phyloP scores from a whole-genome alignment of 2,888 invertebrate species.

The Tholera decimalis region DNA sequence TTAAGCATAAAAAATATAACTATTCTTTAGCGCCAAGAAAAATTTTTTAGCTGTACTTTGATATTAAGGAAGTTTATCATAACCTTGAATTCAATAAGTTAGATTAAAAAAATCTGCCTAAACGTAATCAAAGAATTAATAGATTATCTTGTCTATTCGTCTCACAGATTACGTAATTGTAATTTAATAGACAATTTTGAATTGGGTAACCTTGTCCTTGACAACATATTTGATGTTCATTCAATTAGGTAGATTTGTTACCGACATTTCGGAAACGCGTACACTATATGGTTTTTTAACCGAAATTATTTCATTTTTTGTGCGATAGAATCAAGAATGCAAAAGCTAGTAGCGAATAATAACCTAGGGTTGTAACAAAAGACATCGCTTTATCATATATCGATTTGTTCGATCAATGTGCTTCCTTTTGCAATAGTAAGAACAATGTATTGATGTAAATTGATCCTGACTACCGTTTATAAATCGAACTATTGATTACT shows the following conservation, averaged over 20 bases:
- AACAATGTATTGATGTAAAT: background rate
- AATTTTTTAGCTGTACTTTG: background rate
- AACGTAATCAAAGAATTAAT: slow-evolving; percentile 34
- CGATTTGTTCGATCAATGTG: background rate
- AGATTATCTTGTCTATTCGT: slow-evolving; percentile 47
- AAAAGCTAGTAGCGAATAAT: background rate
- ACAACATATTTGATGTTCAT: slow-evolving; percentile 33
- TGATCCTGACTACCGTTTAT: background rate
- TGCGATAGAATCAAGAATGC: background rate
- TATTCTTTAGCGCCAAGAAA: too few species aligned
- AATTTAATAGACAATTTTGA: slow-evolving; percentile 59
- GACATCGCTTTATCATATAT: background rate
- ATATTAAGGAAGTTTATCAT: slow-evolving; percentile 33
- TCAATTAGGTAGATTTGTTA: slow-evolving; percentile 21
- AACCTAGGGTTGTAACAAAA: background rate
- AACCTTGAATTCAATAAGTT: slow-evolving; percentile 12
- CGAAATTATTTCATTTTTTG: too few species aligned
- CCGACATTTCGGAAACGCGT: slow-evolving; percentile 5
- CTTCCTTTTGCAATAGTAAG: background rate
- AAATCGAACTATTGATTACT: background rate
- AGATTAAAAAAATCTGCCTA: slow-evolving; percentile 31
- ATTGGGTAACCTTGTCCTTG: slow-evolving; percentile 61
- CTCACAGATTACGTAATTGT: slow-evolving; percentile 62
- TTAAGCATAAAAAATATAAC: too few species aligned
- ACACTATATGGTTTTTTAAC: slow-evolving; percentile 1